Evolutionary conservation across 2,797 vertebrate genomes (phyloP).

Genomic region (Cirrhinus mrigala): DNA sequence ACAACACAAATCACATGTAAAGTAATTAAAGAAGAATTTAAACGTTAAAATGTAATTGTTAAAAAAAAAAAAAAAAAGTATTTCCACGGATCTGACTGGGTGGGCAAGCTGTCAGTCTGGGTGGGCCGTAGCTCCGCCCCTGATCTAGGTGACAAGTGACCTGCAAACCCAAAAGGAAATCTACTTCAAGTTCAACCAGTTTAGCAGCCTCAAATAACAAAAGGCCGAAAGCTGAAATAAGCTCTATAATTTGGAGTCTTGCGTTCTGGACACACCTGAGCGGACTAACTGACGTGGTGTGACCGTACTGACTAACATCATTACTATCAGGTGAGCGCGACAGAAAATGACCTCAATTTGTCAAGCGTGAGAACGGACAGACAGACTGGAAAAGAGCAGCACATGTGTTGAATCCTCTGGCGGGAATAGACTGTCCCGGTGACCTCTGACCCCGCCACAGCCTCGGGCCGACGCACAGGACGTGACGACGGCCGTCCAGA

Average conservation of each 20-base stretch:
- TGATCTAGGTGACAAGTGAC: neutral
- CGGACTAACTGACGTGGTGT: neutral
- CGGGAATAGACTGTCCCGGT: constrained; percentile 9
- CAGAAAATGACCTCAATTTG: constrained; percentile 24
- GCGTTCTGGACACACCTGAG: neutral
- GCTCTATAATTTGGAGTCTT: neutral
- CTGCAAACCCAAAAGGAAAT: neutral
- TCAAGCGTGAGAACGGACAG: constrained; percentile 11
- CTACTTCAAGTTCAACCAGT: constrained; percentile 1
- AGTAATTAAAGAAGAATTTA: too few relatives aligned
- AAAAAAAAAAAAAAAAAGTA: too few relatives aligned
- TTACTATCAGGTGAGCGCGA: neutral
- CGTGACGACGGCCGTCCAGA: constrained; percentile 65
- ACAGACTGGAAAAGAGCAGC: constrained; percentile 19
- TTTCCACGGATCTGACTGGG: too few relatives aligned
- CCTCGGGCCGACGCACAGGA: constrained; percentile 63
- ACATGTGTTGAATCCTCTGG: constrained; percentile 21
- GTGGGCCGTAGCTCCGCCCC: too few relatives aligned
- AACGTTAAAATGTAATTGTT: neutral
- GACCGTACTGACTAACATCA: neutral
- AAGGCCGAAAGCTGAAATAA: constrained; percentile 20
- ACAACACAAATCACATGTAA: too few relatives aligned
- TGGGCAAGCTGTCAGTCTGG: too few relatives aligned
- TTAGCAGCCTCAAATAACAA: neutral
- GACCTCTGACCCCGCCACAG: constrained; percentile 30